phyloP scores from a whole-genome alignment of 2,888 invertebrate species.

The Drosophila meridionalis region DNA sequence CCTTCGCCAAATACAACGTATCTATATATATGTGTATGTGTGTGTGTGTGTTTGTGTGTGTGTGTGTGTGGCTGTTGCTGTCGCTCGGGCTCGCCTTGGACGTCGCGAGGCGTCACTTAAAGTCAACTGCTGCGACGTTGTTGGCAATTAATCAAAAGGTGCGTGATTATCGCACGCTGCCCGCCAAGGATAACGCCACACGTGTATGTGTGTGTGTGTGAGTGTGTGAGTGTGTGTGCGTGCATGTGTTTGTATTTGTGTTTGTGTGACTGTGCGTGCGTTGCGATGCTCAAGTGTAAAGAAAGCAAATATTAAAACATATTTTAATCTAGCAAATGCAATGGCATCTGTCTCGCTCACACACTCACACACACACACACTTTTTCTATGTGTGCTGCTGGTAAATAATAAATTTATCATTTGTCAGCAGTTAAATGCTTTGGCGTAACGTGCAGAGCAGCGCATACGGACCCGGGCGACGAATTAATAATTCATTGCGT shows the following conservation, averaged over 20 bases:
- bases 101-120: slow-evolving; percentile 43
- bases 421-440: slow-evolving; percentile 82
- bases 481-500: slow-evolving; percentile 83
- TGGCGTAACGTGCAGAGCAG: slow-evolving; percentile 64
- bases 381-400: slow-evolving; percentile 51
- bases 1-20: slow-evolving; percentile 22
- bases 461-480: slow-evolving; percentile 50
- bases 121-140: slow-evolving; percentile 57
- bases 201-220: neutral
- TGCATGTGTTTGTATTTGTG: neutral
- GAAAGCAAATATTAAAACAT: slow-evolving; percentile 79
- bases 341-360: slow-evolving; percentile 31
- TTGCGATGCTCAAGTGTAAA: slow-evolving; percentile 53
- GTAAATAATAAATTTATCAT: slow-evolving; percentile 84
- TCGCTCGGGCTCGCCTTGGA: neutral
- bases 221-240: slow-evolving; percentile 13
- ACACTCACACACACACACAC: slow-evolving; percentile 4
- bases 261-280: slow-evolving; percentile 22
- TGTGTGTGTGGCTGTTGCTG: neutral
- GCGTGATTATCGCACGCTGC: slow-evolving; percentile 74
- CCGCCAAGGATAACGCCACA: slow-evolving; percentile 34
- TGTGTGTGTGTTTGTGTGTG: slow-evolving; percentile 4
- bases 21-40: slow-evolving; percentile 4
- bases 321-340: slow-evolving; percentile 78
- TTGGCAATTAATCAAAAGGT: slow-evolving; percentile 83